These are phyloP conservation scores for Gandaritis pyraliata DNA, from an alignment of 2,888 invertebrate genomes.

Conservation along the genomic window DNA sequence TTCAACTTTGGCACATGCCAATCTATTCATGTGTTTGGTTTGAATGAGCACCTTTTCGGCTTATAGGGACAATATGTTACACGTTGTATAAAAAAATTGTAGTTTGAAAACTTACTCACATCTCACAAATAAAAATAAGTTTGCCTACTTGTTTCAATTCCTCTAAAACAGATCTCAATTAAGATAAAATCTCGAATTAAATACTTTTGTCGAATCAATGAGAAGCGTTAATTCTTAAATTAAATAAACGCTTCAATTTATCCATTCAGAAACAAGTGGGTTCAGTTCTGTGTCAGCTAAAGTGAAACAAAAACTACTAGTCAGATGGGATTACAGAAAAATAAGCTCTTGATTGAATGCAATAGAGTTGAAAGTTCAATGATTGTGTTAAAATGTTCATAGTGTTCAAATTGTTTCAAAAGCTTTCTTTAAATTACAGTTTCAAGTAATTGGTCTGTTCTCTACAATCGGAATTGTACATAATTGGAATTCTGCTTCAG, in stretches of 20 bases:
- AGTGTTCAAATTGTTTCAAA: conserved; percentile 35
- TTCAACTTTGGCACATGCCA: no score
- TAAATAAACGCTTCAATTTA: conserved; percentile 57
- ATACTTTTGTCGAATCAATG: conserved; percentile 22
- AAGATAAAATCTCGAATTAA: conserved; percentile 29
- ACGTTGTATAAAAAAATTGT: no score
- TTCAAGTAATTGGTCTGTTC: conserved; percentile 40
- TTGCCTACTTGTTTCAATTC: neutral
- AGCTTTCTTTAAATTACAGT: conserved; percentile 42
- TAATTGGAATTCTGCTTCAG: conserved; percentile 40
- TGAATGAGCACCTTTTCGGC: no score
- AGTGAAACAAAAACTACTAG: conserved; percentile 20
- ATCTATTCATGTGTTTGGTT: no score
- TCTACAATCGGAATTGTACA: conserved; percentile 37
- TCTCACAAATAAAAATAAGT: neutral
- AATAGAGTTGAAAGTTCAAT: conserved; percentile 20
- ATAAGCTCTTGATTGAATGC: neutral
- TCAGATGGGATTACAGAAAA: conserved; percentile 10
- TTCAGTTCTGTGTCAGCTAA: conserved; percentile 21
- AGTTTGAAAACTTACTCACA: no score
- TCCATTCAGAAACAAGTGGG: conserved; percentile 50
- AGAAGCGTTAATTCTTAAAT: conserved; percentile 51
- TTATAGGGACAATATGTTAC: no score
- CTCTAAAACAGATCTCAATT: conserved; percentile 11
- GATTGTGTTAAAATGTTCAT: conserved; percentile 4